Evolutionary conservation across 2,797 vertebrate genomes (phyloP).

Genomic region (Peromyscus aztecus): DNA sequence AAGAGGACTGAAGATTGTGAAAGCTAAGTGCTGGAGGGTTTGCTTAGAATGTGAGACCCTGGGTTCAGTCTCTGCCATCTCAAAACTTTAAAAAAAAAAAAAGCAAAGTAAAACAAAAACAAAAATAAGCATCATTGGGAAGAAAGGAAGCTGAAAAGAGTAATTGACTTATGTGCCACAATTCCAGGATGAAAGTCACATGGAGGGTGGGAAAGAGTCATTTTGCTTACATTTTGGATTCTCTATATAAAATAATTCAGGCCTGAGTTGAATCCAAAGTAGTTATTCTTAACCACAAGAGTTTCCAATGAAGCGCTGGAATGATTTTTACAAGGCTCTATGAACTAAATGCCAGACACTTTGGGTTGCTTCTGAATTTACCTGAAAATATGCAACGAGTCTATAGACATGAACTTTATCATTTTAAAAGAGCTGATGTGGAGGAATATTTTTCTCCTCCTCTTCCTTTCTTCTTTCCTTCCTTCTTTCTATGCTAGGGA

Average conservation of each 20-base stretch:
- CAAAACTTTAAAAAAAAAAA: neutral
- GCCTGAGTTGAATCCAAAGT: neutral
- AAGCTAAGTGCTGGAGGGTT: neutral
- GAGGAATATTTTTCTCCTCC: neutral
- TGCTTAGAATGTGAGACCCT: neutral
- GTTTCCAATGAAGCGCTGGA: neutral
- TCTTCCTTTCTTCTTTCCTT: neutral
- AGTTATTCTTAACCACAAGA: neutral
- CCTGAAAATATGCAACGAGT: neutral
- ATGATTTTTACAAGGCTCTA: neutral
- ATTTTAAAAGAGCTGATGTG: neutral
- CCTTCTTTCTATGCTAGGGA: neutral
- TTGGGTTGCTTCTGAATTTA: neutral
- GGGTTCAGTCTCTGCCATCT: neutral
- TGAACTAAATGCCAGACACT: neutral
- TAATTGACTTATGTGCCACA: neutral
- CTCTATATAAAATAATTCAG: neutral
- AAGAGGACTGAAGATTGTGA: neutral
- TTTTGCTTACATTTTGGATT: neutral
- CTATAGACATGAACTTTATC: neutral
- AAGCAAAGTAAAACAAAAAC: neutral
- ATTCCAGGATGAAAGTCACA: neutral
- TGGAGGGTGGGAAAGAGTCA: neutral
- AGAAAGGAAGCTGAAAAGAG: neutral
- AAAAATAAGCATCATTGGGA: neutral